Evolutionary conservation across 1,140 invertebrate species (phyloP).

Genomic region (Drosophila truncata): DNA sequence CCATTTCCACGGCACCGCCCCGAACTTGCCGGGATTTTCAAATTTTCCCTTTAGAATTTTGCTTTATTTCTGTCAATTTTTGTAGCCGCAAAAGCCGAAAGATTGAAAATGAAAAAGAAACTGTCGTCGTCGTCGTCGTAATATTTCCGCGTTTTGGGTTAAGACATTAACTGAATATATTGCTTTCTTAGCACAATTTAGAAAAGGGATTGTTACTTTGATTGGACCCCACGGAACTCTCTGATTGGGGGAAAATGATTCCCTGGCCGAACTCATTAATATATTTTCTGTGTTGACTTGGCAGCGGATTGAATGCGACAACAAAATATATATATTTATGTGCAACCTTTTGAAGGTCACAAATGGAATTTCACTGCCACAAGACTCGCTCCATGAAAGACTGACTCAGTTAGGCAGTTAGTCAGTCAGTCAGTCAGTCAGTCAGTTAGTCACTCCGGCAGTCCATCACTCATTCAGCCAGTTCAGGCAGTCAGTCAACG

Average conservation of each 20-base stretch:
- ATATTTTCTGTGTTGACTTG: slow-evolving; percentile 62
- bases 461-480: slow-evolving; percentile 56
- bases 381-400: slow-evolving; percentile 16
- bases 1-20: slow-evolving; percentile 58
- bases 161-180: slow-evolving; percentile 58
- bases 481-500: slow-evolving; percentile 58
- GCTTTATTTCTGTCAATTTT: slow-evolving; percentile 77
- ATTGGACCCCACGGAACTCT: slow-evolving; percentile 16
- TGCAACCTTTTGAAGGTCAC: slow-evolving; percentile 64
- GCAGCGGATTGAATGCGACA: slow-evolving; percentile 42
- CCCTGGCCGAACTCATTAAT: slow-evolving; percentile 60
- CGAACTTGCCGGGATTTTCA: slow-evolving; percentile 53
- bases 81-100: slow-evolving; percentile 15
- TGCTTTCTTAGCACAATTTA: slow-evolving; percentile 14
- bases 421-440: slow-evolving; percentile 37
- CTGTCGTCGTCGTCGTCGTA: slow-evolving; percentile 1
- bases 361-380: slow-evolving; percentile 68
- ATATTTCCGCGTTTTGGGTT: slow-evolving; percentile 63
- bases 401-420: slow-evolving; percentile 31
- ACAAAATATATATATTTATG: slow-evolving; percentile 53
- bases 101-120: slow-evolving; percentile 5
- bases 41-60: slow-evolving; percentile 53
- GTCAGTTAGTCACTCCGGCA: slow-evolving; percentile 39
- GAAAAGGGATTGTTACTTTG: slow-evolving; percentile 22
- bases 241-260: slow-evolving; percentile 18